Evolutionary conservation across 2,113 vertebrate species (phyloP).

Genomic region (Hippoglossus stenolepis): DNA sequence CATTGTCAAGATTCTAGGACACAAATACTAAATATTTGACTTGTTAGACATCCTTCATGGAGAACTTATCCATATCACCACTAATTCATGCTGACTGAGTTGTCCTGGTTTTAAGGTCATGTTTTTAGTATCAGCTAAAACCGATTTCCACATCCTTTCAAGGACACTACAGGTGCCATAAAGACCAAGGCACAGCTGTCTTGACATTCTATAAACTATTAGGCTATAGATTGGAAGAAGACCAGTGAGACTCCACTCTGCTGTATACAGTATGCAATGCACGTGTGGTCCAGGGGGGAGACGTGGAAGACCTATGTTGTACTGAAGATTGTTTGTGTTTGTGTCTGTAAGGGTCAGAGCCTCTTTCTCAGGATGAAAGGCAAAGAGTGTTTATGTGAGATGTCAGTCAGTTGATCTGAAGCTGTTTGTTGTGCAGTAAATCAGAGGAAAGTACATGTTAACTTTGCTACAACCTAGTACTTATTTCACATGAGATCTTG

Average conservation of each 20-base stretch:
- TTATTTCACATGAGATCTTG: background rate
- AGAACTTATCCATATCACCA: background rate
- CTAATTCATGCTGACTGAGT: background rate
- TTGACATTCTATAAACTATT: slow-evolving; percentile 6
- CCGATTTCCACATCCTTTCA: background rate
- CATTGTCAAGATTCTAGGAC: background rate
- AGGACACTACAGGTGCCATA: background rate
- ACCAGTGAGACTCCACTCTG: background rate
- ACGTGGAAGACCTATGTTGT: slow-evolving; percentile 8
- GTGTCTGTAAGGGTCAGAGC: background rate
- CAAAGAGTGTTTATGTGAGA: background rate
- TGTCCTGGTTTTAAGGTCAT: background rate
- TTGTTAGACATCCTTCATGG: background rate
- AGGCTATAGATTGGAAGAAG: slow-evolving; percentile 1
- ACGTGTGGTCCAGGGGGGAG: background rate
- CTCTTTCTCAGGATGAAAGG: slow-evolving; percentile 13
- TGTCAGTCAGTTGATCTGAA: slow-evolving; percentile 2
- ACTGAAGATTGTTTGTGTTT: slow-evolving; percentile 6
- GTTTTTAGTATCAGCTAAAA: background rate
- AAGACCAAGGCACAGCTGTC: background rate
- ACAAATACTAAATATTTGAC: background rate
- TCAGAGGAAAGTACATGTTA: background rate
- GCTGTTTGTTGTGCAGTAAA: background rate
- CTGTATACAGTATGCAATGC: slow-evolving; percentile 2
- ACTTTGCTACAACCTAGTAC: background rate